Conservation (phyloP, 1,140 invertebrate genomes). For the Cataglyphis hispanica region DNA sequence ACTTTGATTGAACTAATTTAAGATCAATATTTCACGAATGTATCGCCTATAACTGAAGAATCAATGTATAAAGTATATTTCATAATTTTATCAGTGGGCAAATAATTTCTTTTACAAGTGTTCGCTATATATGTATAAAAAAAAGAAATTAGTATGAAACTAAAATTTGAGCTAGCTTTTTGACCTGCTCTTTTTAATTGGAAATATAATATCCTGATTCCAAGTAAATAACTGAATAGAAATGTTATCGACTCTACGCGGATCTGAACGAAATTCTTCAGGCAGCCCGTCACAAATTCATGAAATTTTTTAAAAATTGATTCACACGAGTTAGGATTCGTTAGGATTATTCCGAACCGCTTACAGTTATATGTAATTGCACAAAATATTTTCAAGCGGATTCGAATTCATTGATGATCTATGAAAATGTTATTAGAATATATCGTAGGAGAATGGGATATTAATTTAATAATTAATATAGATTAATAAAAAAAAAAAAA, state of each 20-base stretch:
- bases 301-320: conserved; percentile 9
- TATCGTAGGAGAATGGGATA: conserved; percentile 73
- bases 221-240: neutral
- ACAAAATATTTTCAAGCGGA: conserved; percentile 56
- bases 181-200: neutral
- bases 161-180: neutral
- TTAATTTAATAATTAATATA: conserved; percentile 81
- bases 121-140: conserved; percentile 30
- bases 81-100: conserved; percentile 37
- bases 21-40: conserved; percentile 40
- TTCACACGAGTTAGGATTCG: neutral
- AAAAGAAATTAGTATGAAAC: conserved; percentile 27
- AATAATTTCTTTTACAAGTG: conserved; percentile 32
- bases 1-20: neutral
- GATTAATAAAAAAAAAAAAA: conserved; percentile 79
- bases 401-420: conserved; percentile 35
- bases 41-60: conserved; percentile 24
- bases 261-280: conserved; percentile 12
- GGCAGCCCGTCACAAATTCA: conserved; percentile 6
- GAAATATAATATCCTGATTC: conserved; percentile 39
- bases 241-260: neutral
- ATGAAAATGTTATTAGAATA: conserved; percentile 57
- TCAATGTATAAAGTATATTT: conserved; percentile 36
- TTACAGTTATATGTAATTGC: conserved; percentile 52
- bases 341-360: conserved; percentile 26